Evolutionary conservation across 2,888 invertebrate species (phyloP).

Genomic region (Sylvicola cinctus): DNA sequence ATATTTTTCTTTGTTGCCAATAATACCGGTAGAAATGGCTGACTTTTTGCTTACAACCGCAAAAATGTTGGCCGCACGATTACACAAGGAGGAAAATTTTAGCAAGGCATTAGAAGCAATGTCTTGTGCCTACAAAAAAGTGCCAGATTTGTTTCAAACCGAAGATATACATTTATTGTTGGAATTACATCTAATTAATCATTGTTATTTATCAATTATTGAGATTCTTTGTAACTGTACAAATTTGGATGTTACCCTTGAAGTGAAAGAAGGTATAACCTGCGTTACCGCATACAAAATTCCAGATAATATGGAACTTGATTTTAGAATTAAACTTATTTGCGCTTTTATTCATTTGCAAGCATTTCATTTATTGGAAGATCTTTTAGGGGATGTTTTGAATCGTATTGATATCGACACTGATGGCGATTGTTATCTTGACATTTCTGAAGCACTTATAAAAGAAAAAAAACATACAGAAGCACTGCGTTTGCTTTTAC

Average conservation of each 20-base stretch:
- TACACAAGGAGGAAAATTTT: not conserved
- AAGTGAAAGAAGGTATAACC: not conserved
- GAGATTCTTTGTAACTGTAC: not conserved
- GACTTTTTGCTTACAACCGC: not conserved
- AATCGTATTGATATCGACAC: not conserved
- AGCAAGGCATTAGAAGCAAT: not conserved
- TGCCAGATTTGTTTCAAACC: not conserved
- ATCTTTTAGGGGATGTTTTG: not conserved
- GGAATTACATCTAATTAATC: not conserved
- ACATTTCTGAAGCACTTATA: not conserved
- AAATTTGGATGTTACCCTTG: not conserved
- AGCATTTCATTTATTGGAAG: not conserved
- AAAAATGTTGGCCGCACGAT: not conserved
- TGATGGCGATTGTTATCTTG: not conserved
- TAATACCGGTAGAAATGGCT: not conserved
- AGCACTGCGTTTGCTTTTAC: not conserved
- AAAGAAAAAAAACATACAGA: not conserved
- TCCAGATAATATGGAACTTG: not conserved
- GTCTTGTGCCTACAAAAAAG: not conserved
- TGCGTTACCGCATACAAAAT: not conserved
- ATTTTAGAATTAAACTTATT: not conserved
- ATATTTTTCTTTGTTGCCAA: not conserved
- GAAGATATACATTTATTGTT: not conserved
- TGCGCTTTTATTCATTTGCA: not conserved
- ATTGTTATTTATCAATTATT: not conserved